phyloP scores from a whole-genome alignment of 2,888 invertebrate species.

The Lottia gigantea region DNA sequence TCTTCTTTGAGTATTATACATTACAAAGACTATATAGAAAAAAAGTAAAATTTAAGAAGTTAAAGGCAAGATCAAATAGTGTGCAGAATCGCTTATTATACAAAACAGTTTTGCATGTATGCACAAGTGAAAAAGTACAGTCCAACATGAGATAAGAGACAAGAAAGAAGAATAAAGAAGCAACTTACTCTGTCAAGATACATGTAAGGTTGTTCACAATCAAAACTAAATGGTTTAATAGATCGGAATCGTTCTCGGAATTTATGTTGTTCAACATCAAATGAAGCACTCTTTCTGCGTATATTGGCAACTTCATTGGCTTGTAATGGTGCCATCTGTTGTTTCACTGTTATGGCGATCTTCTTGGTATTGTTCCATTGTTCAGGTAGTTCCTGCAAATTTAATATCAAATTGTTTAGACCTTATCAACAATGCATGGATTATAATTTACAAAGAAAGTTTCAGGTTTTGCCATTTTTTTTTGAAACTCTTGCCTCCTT shows the following conservation, averaged over 20 bases:
- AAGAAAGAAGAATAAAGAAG: background rate
- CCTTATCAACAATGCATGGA: too few species aligned
- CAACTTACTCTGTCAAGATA: constrained; percentile 60
- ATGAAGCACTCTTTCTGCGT: constrained; percentile 84
- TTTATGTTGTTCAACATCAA: constrained; percentile 83
- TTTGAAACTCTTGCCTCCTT: too few species aligned
- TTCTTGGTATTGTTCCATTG: constrained; percentile 97
- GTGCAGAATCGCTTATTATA: too few species aligned
- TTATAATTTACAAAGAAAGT: too few species aligned
- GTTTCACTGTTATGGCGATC: constrained; percentile 88
- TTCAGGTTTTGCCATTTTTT: background rate
- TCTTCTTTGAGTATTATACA: too few species aligned
- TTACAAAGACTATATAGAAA: too few species aligned
- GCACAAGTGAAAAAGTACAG: too few species aligned
- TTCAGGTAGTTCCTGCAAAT: constrained; percentile 85
- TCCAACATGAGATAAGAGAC: too few species aligned
- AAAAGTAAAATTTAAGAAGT: too few species aligned
- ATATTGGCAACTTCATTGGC: constrained; percentile 93
- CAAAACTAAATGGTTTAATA: constrained; percentile 66
- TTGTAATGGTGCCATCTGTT: constrained; percentile 93
- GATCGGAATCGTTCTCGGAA: constrained; percentile 88
- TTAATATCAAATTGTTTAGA: background rate
- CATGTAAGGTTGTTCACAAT: constrained; percentile 64
- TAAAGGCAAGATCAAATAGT: too few species aligned
- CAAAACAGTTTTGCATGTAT: too few species aligned